Base-by-base conservation (phyloP, 1,140 invertebrate species). In the Anoplolepis gracilipes region DNA sequence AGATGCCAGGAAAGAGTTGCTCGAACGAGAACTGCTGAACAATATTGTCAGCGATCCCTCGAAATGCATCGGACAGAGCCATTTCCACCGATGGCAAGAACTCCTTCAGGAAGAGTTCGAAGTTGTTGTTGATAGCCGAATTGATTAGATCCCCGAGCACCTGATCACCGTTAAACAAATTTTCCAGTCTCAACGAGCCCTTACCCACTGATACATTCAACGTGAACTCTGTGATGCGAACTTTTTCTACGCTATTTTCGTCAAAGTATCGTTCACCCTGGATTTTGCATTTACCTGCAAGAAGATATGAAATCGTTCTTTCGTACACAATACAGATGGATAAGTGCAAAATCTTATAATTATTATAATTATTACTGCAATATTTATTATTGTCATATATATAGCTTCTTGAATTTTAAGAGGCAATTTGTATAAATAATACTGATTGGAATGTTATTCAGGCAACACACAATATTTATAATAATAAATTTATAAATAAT, bases 71-170 rank as follows among this genome's bases (percentile, higher is more conserved):
- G 0, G 95, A 93, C 0, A 96, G 92, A 0, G 95, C 96, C 70
- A 93, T 95, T 75, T 97, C 96, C 8, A 97, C 93, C 2, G 96
- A 91, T 0, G 97, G 97, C 86, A 95, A 95, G 2, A 96, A 89
- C 42, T 96, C 96, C 22, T 94, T 94, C 1, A 96, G 78, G 89
- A 97, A 96, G 0, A 95, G 85, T 65, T 95, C 95, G 78, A 96
- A 95, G 88, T 97, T 97, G 69, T 95, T 95, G 85, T 97, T 96
- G n/a, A 97, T 96, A 0, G 96, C 95, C 30, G 93, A 92, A 87
- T 97, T 97, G 0, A 97, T 94, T 13, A 96, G 95, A 1, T 96
- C 95, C 3, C 96, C 94, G 36, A 95, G 93, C 0, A 89, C 86
- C 6, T 76, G 87, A 75, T 97, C 96, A 13, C 96, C 96, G 25